Percentiles rank a stretch among this genome's conserved stretches.
Conservation (phyloP, 2,113 vertebrate species). For the Notechis scutatus region DNA sequence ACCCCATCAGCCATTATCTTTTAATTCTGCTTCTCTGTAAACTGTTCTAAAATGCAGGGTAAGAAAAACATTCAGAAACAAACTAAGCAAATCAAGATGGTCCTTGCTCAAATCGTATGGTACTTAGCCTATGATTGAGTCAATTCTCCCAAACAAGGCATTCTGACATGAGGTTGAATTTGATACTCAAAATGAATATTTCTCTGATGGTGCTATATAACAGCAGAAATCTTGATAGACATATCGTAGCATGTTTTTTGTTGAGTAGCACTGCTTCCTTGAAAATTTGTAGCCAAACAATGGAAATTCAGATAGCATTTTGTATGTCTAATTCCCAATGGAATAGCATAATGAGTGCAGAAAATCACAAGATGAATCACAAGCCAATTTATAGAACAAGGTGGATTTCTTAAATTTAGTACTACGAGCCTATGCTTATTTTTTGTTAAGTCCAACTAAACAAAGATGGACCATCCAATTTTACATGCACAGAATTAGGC, state of each 20-base stretch:
- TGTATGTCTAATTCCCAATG: neutral
- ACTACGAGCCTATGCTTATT: neutral
- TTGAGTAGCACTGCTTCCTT: neutral
- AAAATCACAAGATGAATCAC: neutral
- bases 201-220: neutral
- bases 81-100: neutral
- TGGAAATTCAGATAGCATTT: neutral
- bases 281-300: neutral
- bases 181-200: neutral
- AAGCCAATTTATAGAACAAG: neutral
- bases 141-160: neutral
- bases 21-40: neutral
- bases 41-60: neutral
- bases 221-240: neutral
- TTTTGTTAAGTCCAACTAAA: neutral
- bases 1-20: neutral
- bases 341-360: neutral
- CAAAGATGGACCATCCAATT: neutral
- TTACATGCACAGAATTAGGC: neutral
- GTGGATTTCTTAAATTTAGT: neutral
- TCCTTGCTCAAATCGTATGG: neutral
- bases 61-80: neutral
- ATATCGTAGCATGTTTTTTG: neutral
- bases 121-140: neutral
- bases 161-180: neutral